phyloP scores from a whole-genome alignment of 1,140 invertebrate genomes.

The Sitobion miscanthi region DNA sequence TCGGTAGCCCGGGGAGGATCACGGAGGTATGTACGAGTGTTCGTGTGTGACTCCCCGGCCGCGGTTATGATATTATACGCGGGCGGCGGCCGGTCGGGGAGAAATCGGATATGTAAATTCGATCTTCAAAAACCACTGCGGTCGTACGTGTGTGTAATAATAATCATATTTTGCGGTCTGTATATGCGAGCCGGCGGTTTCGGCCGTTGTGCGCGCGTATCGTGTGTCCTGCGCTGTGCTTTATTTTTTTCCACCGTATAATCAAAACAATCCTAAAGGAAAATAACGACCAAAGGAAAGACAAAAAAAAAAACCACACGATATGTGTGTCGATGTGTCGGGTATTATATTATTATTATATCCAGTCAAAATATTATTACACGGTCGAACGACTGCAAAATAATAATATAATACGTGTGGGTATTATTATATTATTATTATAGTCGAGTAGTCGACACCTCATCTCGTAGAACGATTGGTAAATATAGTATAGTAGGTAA shows the following conservation, averaged over 20 bases:
- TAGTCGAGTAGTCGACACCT: background rate
- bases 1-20: background rate
- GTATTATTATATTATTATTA: background rate
- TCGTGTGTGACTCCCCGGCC: background rate
- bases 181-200: background rate
- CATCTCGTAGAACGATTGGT: background rate
- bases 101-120: slow-evolving; percentile 54
- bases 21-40: background rate
- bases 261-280: background rate
- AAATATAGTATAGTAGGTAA: background rate
- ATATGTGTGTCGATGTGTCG: background rate
- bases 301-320: slow-evolving; percentile 20
- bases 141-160: slow-evolving; percentile 17
- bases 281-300: background rate
- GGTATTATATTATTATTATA: slow-evolving; percentile 11
- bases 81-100: background rate
- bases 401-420: background rate
- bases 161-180: slow-evolving; percentile 45
- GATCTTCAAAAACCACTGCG: slow-evolving; percentile 43
- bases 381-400: background rate
- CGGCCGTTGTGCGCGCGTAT: background rate
- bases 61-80: background rate
- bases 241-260: background rate
- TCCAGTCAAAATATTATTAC: slow-evolving; percentile 11
- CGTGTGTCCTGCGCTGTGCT: background rate